Evolutionary conservation across 1,140 invertebrate genomes (phyloP).

Genomic region (Ectropis grisescens): DNA sequence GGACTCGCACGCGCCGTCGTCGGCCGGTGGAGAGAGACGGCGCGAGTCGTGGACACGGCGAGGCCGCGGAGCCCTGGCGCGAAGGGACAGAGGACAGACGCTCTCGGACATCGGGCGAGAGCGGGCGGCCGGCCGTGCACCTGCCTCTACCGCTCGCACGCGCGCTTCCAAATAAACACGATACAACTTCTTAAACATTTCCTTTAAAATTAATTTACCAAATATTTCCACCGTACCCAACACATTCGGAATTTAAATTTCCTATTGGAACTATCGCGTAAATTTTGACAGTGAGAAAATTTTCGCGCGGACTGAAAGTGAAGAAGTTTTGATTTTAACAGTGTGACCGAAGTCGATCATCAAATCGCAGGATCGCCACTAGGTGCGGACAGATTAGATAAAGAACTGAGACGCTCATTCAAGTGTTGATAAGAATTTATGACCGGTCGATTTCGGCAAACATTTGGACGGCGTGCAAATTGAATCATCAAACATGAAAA

Average conservation of each 20-base stretch:
- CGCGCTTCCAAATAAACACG: slow-evolving; percentile 51
- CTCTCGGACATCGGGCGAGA: slow-evolving; percentile 69
- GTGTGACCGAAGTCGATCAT: slow-evolving; percentile 31
- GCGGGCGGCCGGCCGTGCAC: slow-evolving; percentile 62
- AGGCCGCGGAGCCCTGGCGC: slow-evolving; percentile 60
- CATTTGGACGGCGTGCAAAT: slow-evolving; percentile 25
- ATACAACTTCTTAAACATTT: slow-evolving; percentile 15
- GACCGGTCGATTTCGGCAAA: slow-evolving; percentile 40
- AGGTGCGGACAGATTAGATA: slow-evolving; percentile 53
- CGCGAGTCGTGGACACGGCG: slow-evolving; percentile 47
- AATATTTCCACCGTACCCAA: neutral
- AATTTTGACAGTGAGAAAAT: slow-evolving; percentile 20
- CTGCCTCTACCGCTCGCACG: slow-evolving; percentile 51
- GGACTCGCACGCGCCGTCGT: slow-evolving; percentile 61
- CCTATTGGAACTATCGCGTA: no score
- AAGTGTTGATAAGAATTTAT: slow-evolving; percentile 58
- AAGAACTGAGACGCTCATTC: slow-evolving; percentile 39
- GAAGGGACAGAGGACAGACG: slow-evolving; percentile 69
- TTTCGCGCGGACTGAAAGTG: slow-evolving; percentile 29
- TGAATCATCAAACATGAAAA: slow-evolving; percentile 46
- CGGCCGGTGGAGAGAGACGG: slow-evolving; percentile 59
- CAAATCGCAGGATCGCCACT: slow-evolving; percentile 40
- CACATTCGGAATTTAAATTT: no score
- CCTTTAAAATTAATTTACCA: slow-evolving; percentile 6
- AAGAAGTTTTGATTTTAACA: slow-evolving; percentile 32